Base-by-base conservation (phyloP, 2,113 vertebrate genomes). In the Nettapus auritus region DNA sequence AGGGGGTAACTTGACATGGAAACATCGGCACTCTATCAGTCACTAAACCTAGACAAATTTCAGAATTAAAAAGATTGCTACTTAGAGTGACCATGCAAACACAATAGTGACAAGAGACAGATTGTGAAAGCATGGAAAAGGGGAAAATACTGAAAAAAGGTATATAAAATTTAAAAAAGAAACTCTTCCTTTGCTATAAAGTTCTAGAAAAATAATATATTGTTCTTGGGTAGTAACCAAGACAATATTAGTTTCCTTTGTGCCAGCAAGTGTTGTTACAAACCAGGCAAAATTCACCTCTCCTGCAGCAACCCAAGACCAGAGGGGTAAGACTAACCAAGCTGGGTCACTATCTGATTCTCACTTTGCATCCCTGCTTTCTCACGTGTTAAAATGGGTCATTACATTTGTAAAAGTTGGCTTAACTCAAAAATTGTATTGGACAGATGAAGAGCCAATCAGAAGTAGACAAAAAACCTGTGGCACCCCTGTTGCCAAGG, bases 401-500 rank as follows among this genome's bases (percentile, higher is more conserved):
- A 62, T 71, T 57, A 55, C n/a, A 36, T 50, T 38, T 71, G 40
- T 14, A 76, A 70, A 78, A 86, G 77, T 66, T 80, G 70, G 82
- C 59, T 82, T 74, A 57, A 82, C 69, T 63, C 77, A 64, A 63
- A 77, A 69, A 40, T 83, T 96, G 95, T 66, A 98, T 88, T 94
- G 82, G 96, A 96, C 90, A 93, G 94, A 17, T 84, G 33, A 66
- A 90, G 75, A 88, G 94, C 97, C 97, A 98, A 97, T 96, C 31
- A 95, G 90, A 91, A 95, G 86, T 22, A 90, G 55, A 75, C 68
- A 87, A 71, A 78, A 83, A 95, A 94, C 64, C 91, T 93, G 92
- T 33, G n/a, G 88, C 42, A 50, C 83, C 84, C 78, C 84, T 94
- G 98, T 98, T 98, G 97, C 98, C 92, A 98, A 87, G 96, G 97